phyloP scores from a whole-genome alignment of 2,113 vertebrate genomes.

The Nipponia nippon region DNA sequence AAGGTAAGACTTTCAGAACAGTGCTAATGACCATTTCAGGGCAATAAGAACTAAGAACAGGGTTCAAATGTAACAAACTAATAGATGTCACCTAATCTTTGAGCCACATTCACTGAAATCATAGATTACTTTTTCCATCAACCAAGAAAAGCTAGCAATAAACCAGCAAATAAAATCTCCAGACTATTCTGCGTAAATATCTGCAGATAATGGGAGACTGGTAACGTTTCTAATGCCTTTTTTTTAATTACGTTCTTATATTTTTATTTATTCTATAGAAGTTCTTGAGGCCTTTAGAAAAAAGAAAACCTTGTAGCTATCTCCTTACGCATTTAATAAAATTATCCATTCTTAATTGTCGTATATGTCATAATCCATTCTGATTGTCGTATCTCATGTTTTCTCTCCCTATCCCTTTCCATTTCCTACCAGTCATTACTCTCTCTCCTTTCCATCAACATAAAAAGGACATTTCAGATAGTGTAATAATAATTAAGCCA shows the following conservation, averaged over 20 bases:
- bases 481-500: neutral
- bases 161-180: neutral
- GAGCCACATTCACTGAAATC: neutral
- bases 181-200: neutral
- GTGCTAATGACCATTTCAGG: neutral
- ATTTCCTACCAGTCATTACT: neutral
- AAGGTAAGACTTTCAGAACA: neutral
- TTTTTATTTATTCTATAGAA: neutral
- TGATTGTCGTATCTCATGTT: neutral
- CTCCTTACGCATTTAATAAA: neutral
- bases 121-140: neutral
- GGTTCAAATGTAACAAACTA: neutral
- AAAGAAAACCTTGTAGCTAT: neutral
- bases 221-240: neutral
- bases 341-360: accelerated
- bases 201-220: neutral
- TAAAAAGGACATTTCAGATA: neutral
- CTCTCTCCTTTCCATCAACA: neutral
- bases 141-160: neutral
- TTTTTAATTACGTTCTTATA: neutral
- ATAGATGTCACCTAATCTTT: neutral
- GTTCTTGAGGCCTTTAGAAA: neutral
- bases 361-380: accelerated
- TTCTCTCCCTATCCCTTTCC: neutral
- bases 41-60: neutral